Evolutionary conservation across 2,888 invertebrate genomes (phyloP).

Genomic region (Drosophila dives): DNA sequence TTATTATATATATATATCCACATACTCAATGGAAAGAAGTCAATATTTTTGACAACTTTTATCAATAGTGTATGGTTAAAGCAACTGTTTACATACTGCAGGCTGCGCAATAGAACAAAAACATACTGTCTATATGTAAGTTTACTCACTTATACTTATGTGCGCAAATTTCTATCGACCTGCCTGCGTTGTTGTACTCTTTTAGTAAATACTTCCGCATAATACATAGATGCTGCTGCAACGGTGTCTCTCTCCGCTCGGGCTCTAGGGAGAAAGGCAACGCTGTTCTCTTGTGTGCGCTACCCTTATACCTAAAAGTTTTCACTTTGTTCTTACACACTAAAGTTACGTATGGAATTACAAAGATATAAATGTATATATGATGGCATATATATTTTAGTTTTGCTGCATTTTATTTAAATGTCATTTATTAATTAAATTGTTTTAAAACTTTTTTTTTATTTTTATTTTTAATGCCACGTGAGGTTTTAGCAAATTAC

Average conservation of each 20-base stretch:
- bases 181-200: slow-evolving; percentile 23
- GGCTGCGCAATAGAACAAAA: background rate
- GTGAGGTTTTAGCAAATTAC: background rate
- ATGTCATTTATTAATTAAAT: background rate
- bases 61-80: background rate
- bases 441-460: background rate
- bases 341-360: slow-evolving; percentile 21
- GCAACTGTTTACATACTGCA: background rate
- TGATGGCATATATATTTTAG: background rate
- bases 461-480: background rate
- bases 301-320: slow-evolving; percentile 28
- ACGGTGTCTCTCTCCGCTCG: slow-evolving; percentile 19
- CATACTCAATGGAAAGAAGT: background rate
- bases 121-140: background rate
- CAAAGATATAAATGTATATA: slow-evolving; percentile 5
- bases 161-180: slow-evolving; percentile 30
- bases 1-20: background rate
- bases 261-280: slow-evolving; percentile 1
- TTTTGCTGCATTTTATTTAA: background rate
- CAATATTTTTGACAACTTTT: background rate
- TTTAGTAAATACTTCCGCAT: slow-evolving; percentile 21
- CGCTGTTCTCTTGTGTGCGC: slow-evolving; percentile 9
- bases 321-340: slow-evolving; percentile 10
- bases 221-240: slow-evolving; percentile 30
- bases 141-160: background rate